Evolutionary conservation across 2,888 invertebrate genomes (phyloP), one percentile per base, ranked within the genome.

Genomic region (Drosophila engyochracea): DNA sequence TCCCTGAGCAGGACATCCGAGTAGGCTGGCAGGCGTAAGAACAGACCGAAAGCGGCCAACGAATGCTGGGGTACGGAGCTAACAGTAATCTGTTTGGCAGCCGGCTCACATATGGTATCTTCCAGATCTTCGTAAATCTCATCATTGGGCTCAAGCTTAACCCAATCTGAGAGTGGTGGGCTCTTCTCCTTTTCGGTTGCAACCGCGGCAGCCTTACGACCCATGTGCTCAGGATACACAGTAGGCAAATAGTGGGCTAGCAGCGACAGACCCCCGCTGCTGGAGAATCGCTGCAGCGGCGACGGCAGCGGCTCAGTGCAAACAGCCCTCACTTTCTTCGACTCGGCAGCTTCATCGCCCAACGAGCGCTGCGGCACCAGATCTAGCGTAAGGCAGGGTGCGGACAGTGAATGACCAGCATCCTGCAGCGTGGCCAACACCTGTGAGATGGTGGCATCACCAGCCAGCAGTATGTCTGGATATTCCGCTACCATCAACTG

Each of bases 241-340:
- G 98, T 95, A 1, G 98, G 98, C 88, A 99, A 94, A 83, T 98
- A 97, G 90, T 97, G 97, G 0, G 98, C 98, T 72, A 99, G 94
- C 70, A 98, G 94, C 19, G 97, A 97, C 68, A 99, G 94, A 3
- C 98, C 98, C 68, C 98, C 98, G 81, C 96, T 96, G 75, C 96
- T 95, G 61, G 98, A 97, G 94, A 99, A 98, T 83, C 97, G 96
- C 90, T 97, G 97, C 86, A 98, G 94, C 62, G 97, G 95, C 4
- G 94, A 92, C 10, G 93, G 92, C 35, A 93, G 77, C 0, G 93
- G 93, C 71, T 93, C 93, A 31, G 91, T 90, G 59, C 92, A 92
- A 22, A 84, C 90, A 22, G 93, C 92, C 79, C 93, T 92, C 3
- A 89, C 75, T 69, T 83, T 80, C n/a, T 75, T 80, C 0, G 68